Evolutionary conservation across 2,888 invertebrate species (phyloP), one percentile per base, ranked within the genome.

Genomic region (Psylliodes chrysocephalus): DNA sequence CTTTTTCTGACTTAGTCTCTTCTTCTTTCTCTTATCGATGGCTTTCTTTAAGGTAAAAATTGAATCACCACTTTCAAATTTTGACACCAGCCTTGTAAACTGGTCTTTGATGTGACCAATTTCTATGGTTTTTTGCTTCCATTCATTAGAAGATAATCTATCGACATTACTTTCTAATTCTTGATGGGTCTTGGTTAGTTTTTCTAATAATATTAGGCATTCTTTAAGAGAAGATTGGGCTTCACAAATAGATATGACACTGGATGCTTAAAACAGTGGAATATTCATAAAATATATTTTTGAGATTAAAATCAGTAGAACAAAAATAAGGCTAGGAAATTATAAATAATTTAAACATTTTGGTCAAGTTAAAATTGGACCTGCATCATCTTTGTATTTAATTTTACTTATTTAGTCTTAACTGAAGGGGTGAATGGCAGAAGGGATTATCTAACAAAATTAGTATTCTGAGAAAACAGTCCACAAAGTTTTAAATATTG

Each of bases 61-160:
- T 33, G 84, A 76, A 49, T 83, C 76, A 47, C 82, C 77, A 67
- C 83, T 83, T 30, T 86, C 81, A 68, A 83, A 78, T 19, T 76
- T 76, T 7, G 78, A 67, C 61, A 87, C 74, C 4, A 78, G 70
- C 56, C 80, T 77, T 10, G 82, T 78, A 15, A 89, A 83, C 62
- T 83, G 74, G 44, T 78, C 78, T 79, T 87, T 87, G 10, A 85
- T 80, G 25, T 73, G 71, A 28, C 86, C 82, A 49, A 88, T 84
- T 70, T 84, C 81, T n/a, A 82, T 71, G n/a, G 86, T 78, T 63
- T 83, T 83, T 7, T 77, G 73, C 47, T 79, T 82, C 90, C 90
- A 91, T 69, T 88, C 85, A 3, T 79, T 77, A 10, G 87, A 84
- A 0, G 86, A 78, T 62, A 88, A 77, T 6, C 77, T 78, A 42